Conservation (phyloP, 2,113 vertebrate species). For the Otocyon megalotis region DNA sequence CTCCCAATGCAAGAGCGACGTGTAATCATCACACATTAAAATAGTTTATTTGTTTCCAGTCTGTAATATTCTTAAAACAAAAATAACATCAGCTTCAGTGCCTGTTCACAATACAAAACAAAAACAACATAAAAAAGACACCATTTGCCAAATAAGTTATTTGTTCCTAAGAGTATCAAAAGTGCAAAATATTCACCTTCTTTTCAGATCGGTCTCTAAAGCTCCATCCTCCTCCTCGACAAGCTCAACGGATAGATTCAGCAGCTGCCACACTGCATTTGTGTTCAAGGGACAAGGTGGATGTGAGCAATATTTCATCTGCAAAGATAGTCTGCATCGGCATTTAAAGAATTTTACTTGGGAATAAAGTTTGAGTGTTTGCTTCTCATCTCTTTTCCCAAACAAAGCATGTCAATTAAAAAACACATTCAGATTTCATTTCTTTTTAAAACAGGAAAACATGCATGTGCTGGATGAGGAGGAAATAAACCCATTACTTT, state of each 20-base stretch:
- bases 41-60: slow-evolving; percentile 91
- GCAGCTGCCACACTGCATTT: not conserved
- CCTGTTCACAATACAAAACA: slow-evolving; percentile 87
- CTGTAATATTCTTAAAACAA: slow-evolving; percentile 83
- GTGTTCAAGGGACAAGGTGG: not conserved
- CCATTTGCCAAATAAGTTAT: slow-evolving; percentile 89
- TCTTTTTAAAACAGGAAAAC: slow-evolving; percentile 1
- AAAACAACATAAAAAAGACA: slow-evolving; percentile 80
- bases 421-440: not conserved
- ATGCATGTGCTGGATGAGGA: not conserved
- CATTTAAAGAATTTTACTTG: not conserved
- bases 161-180: slow-evolving; percentile 87
- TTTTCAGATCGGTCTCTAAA: slow-evolving; percentile 77
- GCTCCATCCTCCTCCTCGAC: slow-evolving; percentile 40
- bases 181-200: slow-evolving; percentile 88
- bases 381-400: slow-evolving; percentile 2
- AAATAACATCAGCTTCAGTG: slow-evolving; percentile 84
- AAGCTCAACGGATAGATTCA: not conserved
- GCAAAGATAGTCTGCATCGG: not conserved
- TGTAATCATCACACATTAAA: slow-evolving; percentile 86
- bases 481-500: not conserved
- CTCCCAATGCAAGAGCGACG: not conserved
- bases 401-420: slow-evolving; percentile 18
- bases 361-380: not conserved
- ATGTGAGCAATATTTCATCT: not conserved